phyloP scores from a whole-genome alignment of 1,140 invertebrate species.

The Lepidurus couesii region DNA sequence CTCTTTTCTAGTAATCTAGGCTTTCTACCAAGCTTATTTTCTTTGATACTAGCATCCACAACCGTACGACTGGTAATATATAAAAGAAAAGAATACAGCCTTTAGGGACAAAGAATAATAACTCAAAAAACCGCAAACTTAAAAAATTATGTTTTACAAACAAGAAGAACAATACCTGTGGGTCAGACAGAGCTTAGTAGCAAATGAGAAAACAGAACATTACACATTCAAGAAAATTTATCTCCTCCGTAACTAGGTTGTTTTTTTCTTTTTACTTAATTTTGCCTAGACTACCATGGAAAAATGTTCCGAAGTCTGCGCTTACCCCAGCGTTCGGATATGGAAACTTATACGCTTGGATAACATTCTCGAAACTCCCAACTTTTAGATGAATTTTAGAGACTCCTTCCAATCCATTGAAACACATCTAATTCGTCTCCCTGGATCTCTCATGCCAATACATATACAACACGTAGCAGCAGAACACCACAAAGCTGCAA shows the following conservation, averaged over 20 bases:
- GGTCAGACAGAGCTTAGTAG: not conserved
- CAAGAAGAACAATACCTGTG: not conserved
- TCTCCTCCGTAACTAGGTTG: not conserved
- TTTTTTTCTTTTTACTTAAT: not conserved
- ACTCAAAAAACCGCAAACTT: not conserved
- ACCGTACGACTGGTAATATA: not conserved
- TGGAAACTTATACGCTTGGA: not conserved
- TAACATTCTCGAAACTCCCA: not conserved
- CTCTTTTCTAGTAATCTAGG: not conserved
- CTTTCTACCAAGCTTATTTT: not conserved
- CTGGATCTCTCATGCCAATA: not conserved
- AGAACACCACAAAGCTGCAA: not conserved
- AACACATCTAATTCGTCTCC: not conserved
- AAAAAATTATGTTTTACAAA: not conserved
- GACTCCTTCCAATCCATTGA: not conserved
- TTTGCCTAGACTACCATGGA: not conserved
- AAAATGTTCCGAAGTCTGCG: not conserved
- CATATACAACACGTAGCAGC: conserved; percentile 12
- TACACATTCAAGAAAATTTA: not conserved
- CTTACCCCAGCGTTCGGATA: not conserved
- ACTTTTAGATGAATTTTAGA: not conserved
- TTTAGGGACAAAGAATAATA: not conserved
- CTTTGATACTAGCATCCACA: conserved; percentile 6
- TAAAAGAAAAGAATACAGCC: not conserved
- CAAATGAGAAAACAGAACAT: not conserved